Percentiles rank a stretch among this genome's conserved stretches.
Evolutionary conservation across 2,888 invertebrate species (phyloP).

Genomic region (Cerastis rubricosa): DNA sequence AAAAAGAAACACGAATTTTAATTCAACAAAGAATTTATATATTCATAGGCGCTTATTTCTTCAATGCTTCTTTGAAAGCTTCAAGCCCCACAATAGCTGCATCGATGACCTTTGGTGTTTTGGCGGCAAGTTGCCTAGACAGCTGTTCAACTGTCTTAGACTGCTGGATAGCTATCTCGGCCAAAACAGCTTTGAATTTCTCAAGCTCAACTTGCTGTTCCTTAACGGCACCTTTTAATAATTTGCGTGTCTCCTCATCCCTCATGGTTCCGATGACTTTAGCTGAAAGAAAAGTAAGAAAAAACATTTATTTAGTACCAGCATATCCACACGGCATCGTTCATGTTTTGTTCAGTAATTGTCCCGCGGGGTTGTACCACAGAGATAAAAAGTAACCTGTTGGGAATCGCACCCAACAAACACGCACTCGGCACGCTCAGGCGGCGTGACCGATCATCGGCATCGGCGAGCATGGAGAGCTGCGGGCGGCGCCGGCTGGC

Average conservation of each 20-base stretch:
- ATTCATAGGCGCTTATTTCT: neutral
- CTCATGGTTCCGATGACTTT: neutral
- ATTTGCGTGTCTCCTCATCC: neutral
- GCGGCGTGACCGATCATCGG: too few species aligned
- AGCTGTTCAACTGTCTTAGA: conserved; percentile 8
- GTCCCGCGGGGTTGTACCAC: too few species aligned
- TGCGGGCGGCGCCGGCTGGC: too few species aligned
- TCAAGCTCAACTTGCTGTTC: neutral
- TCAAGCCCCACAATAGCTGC: conserved; percentile 12
- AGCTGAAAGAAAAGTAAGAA: conserved; percentile 15
- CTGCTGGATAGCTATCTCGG: conserved; percentile 7
- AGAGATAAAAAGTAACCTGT: too few species aligned
- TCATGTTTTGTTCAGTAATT: too few species aligned
- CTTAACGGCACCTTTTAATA: neutral
- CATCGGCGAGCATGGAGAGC: too few species aligned
- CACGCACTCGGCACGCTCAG: too few species aligned
- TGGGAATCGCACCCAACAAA: too few species aligned
- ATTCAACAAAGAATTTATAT: neutral
- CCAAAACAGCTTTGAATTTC: conserved; percentile 12
- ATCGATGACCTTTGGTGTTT: conserved; percentile 16
- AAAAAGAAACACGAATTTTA: too few species aligned
- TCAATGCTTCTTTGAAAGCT: neutral
- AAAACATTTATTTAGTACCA: neutral
- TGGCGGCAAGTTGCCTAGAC: neutral
- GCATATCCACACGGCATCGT: too few species aligned